phyloP scores from a whole-genome alignment of 2,797 vertebrate genomes.

The Argentina silus region DNA sequence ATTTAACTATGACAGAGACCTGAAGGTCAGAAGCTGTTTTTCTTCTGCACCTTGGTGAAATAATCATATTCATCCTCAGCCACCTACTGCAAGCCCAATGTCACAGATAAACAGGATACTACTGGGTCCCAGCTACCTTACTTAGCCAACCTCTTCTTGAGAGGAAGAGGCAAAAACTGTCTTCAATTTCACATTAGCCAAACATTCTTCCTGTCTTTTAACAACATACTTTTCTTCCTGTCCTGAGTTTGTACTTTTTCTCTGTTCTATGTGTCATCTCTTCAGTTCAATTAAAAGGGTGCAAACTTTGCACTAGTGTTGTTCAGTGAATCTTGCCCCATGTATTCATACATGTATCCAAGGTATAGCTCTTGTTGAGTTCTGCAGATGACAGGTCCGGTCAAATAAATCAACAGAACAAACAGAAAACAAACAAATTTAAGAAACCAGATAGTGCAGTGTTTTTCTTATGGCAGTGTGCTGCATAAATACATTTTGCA shows the following conservation, averaged over 20 bases:
- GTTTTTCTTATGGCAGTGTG: background rate
- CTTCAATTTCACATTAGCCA: background rate
- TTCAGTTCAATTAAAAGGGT: background rate
- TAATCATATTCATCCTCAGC: background rate
- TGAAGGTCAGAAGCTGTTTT: background rate
- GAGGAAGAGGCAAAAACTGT: background rate
- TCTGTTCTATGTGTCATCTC: background rate
- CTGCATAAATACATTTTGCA: background rate
- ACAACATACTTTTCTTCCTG: background rate
- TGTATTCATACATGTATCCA: background rate
- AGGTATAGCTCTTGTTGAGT: background rate
- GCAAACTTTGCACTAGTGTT: too few relatives aligned
- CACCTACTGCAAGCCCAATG: background rate
- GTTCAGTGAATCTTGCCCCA: background rate
- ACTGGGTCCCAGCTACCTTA: background rate
- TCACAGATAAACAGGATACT: background rate
- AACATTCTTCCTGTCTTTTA: too few relatives aligned
- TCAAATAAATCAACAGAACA: background rate
- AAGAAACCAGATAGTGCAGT: too few relatives aligned
- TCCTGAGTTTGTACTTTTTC: background rate
- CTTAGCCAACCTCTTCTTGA: background rate
- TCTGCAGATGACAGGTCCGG: background rate
- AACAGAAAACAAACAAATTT: background rate
- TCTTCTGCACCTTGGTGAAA: background rate
- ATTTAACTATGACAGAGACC: background rate